Evolutionary conservation across 2,797 vertebrate species (phyloP), one percentile per base, ranked within the genome.

Genomic region (Rallus crepitans): DNA sequence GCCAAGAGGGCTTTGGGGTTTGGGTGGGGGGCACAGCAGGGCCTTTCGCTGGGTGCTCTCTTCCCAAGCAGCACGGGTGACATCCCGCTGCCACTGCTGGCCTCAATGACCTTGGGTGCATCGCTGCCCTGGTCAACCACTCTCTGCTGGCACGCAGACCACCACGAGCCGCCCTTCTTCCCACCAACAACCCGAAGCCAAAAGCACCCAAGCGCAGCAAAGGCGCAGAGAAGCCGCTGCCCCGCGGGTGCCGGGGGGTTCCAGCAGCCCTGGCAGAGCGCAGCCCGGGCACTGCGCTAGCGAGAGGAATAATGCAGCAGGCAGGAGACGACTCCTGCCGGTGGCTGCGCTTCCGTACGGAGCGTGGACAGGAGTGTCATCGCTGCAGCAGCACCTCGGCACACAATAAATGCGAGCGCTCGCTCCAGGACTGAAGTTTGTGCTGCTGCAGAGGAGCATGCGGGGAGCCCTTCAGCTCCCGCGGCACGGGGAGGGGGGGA

Each of bases 291-390:
- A 7, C 87, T 63, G 93, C 76, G 59, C 87, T 56, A 82, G 47
- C 11, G 24, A 87, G 24, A 89, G 77, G 76, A 59, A 45, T 31
- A 95, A 94, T 92, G 84, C 97, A 97, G 96, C 94, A 96, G 95
- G 91, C 83, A 17, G 93, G 84, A 75, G 79, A 87, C 60, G 88
- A 87, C 92, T 88, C 91, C 94, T 90, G 94, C 85, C 82, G 82
- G 90, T 16, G 56, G 68, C 90, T 89, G 93, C 79, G 76, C 68
- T 85, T 64, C 80, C 25, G 42, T 11, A 52, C 76, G 42, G 42
- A 33, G 91, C 25, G 31, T 45, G 82, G 86, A 69, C 48, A 28
- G 60, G 81, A 88, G 66, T 7, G 47, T n/a, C 80, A 71, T 9
- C n/a, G 79, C 95, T 60, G 94, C 95, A 91, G 93, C 95, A 95